phyloP scores from a whole-genome alignment of 2,888 invertebrate genomes.

The Tolmerus cingulatus region DNA sequence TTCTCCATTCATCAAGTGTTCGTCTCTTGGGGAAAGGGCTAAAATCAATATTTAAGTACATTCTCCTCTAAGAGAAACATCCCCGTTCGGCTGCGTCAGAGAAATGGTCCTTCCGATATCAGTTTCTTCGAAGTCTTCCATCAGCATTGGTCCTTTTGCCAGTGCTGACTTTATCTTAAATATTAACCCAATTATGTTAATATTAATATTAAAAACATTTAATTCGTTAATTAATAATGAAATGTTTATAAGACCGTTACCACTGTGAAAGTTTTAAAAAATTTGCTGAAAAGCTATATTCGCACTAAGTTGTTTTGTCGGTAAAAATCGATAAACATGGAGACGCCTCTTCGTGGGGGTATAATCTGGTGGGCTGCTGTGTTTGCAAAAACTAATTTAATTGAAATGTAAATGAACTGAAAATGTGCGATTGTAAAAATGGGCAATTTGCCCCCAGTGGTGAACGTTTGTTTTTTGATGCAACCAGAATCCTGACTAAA shows the following conservation, averaged over 20 bases:
- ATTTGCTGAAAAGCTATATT: neutral
- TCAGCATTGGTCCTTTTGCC: constrained; percentile 53
- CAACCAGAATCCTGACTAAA: neutral
- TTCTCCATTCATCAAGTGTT: neutral
- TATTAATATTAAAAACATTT: neutral
- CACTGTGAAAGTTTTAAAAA: neutral
- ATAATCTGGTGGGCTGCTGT: neutral
- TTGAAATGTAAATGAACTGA: constrained; percentile 7
- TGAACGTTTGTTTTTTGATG: neutral
- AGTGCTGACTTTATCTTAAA: constrained; percentile 42
- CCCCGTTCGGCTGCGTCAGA: constrained; percentile 17
- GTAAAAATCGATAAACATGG: constrained; percentile 40
- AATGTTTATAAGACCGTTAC: neutral
- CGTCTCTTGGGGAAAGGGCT: neutral
- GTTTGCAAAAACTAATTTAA: neutral
- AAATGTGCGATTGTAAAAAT: neutral
- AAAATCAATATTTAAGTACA: neutral
- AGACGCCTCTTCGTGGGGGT: neutral
- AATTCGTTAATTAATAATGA: neutral
- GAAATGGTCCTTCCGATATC: constrained; percentile 33
- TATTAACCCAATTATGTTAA: neutral
- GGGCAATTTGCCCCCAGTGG: neutral
- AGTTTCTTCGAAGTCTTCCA: constrained; percentile 61
- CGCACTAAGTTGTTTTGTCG: neutral
- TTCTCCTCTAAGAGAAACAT: constrained; percentile 44